These are phyloP conservation scores for Biston stratarius DNA, from an alignment of 2,888 invertebrate species.

Conservation along the genomic window DNA sequence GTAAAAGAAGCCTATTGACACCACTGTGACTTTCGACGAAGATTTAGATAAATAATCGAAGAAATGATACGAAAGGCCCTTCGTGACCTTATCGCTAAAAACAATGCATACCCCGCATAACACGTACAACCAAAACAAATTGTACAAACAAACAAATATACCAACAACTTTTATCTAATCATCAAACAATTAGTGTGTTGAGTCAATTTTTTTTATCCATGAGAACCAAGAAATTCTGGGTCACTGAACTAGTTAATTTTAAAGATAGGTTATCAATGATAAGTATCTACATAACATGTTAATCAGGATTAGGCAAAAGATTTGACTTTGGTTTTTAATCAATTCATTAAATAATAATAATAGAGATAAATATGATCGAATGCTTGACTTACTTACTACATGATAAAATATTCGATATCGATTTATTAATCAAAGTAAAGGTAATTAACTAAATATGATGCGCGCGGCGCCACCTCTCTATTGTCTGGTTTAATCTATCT, in stretches of 20 bases:
- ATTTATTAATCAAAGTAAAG: slow-evolving; percentile 9
- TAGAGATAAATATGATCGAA: slow-evolving; percentile 17
- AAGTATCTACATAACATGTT: slow-evolving; percentile 13
- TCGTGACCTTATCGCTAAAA: not conserved
- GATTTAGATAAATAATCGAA: no score
- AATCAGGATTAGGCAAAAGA: slow-evolving; percentile 15
- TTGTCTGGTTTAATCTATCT: not conserved
- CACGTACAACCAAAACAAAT: slow-evolving; percentile 1
- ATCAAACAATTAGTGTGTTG: not conserved
- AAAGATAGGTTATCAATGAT: slow-evolving; percentile 2
- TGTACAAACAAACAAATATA: slow-evolving; percentile 11
- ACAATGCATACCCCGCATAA: slow-evolving; percentile 4
- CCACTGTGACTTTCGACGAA: no score
- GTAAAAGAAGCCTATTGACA: no score
- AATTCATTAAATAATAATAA: slow-evolving; percentile 32
- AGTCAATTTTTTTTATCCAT: not conserved
- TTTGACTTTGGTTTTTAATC: slow-evolving; percentile 18
- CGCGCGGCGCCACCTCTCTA: slow-evolving; percentile 3
- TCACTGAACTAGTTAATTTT: slow-evolving; percentile 45
- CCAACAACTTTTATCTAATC: slow-evolving; percentile 25
- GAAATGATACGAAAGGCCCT: no score
- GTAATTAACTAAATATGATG: slow-evolving; percentile 4
- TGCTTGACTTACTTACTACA: not conserved
- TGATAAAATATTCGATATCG: not conserved
- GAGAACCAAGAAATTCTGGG: slow-evolving; percentile 37